Evolutionary conservation across 2,797 vertebrate species (phyloP).

Genomic region (Thunnus albacares): DNA sequence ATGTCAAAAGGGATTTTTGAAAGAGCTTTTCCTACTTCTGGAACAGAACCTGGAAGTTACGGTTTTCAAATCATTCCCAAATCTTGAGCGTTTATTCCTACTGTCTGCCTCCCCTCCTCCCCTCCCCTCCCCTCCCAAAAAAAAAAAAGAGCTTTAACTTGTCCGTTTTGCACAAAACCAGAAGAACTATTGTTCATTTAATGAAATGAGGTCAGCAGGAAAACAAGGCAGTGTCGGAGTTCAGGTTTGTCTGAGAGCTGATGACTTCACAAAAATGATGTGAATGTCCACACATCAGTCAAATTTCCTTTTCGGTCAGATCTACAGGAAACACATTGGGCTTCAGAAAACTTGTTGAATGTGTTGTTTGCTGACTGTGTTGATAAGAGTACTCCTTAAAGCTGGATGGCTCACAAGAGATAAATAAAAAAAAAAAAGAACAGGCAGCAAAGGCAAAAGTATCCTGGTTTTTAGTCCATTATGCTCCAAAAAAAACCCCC

Average conservation of each 20-base stretch:
- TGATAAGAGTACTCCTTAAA: too few relatives aligned
- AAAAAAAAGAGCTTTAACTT: background rate
- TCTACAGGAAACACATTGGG: conserved; percentile 11
- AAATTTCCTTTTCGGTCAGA: background rate
- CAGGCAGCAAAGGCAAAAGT: too few relatives aligned
- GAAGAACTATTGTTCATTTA: background rate
- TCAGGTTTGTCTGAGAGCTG: background rate
- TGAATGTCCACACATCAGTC: background rate
- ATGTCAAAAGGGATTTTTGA: too few relatives aligned
- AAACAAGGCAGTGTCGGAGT: background rate
- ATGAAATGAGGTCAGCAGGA: background rate
- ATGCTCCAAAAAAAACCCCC: background rate
- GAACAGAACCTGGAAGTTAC: too few relatives aligned
- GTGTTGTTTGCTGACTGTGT: too few relatives aligned
- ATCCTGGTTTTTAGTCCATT: background rate
- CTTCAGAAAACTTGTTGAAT: too few relatives aligned
- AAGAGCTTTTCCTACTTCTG: too few relatives aligned
- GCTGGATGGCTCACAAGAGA: background rate
- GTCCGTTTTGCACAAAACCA: background rate
- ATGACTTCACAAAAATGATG: background rate
- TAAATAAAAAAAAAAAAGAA: too few relatives aligned
- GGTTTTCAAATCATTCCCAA: background rate
- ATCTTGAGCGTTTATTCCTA: too few relatives aligned
- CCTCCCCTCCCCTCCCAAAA: background rate
- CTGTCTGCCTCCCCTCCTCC: background rate